phyloP scores from a whole-genome alignment of 2,797 vertebrate species.

The Anguilla marmorata region DNA sequence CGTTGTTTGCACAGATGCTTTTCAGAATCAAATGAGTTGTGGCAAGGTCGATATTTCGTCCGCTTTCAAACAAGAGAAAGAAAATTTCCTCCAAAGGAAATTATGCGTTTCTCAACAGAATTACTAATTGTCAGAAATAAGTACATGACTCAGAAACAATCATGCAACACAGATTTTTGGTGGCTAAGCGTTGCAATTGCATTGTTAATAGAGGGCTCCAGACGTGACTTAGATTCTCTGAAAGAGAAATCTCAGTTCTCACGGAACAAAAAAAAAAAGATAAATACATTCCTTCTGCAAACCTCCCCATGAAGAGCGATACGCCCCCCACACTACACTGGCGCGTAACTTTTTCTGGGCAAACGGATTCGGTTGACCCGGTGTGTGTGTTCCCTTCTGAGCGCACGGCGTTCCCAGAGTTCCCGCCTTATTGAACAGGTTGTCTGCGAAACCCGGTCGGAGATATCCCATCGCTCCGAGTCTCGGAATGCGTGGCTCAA shows the following conservation, averaged over 20 bases:
- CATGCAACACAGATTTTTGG: background rate
- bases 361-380: background rate
- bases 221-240: background rate
- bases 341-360: background rate
- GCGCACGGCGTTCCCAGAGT: background rate
- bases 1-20: background rate
- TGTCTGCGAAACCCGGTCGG: slow-evolving; percentile 6
- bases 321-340: background rate
- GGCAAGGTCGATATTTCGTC: background rate
- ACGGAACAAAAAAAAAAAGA: background rate
- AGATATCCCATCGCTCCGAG: slow-evolving; percentile 1
- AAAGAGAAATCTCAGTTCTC: background rate
- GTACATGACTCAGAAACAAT: background rate
- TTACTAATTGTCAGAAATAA: background rate
- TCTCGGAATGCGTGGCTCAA: background rate
- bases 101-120: background rate
- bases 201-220: background rate
- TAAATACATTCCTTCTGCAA: background rate
- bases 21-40: background rate
- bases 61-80: background rate
- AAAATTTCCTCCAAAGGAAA: background rate
- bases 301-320: background rate
- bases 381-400: background rate
- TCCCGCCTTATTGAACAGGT: slow-evolving; percentile 12
- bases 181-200: background rate